Evolutionary conservation across 92 coral and sea anemone genomes (phyloP).

Genomic region (Pocillopora grandis): DNA sequence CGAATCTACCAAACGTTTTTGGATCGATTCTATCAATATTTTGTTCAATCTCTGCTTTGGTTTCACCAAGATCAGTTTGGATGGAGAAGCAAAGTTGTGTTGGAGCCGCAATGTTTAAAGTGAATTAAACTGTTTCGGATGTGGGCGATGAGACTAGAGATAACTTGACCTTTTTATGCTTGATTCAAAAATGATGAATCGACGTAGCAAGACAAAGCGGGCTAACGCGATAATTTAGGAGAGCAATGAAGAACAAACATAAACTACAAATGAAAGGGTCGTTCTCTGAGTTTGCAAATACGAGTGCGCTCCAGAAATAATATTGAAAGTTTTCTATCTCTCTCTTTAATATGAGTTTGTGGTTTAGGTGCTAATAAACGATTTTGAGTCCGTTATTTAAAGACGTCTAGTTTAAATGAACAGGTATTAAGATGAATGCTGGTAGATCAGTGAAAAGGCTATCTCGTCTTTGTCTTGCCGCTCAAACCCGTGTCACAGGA

Average conservation of each 20-base stretch:
- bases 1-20: neutral
- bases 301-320: neutral
- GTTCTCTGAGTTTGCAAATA: neutral
- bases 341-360: neutral
- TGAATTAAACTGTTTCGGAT: conserved; percentile 42
- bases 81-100: neutral
- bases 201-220: neutral
- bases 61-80: neutral
- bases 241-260: neutral
- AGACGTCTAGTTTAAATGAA: neutral
- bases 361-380: neutral
- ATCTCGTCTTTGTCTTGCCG: neutral
- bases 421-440: conserved; percentile 14
- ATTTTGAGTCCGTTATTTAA: neutral
- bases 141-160: conserved; percentile 28
- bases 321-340: neutral
- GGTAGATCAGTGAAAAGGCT: neutral
- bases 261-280: neutral
- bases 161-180: conserved; percentile 9
- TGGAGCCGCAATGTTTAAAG: conserved; percentile 30
- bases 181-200: conserved; percentile 7
- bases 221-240: neutral
- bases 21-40: neutral
- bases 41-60: neutral
- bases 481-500: neutral